These are phyloP conservation scores for Aptenodytes forsteri DNA, from an alignment of 2,113 vertebrate species.

Conservation along the genomic window DNA sequence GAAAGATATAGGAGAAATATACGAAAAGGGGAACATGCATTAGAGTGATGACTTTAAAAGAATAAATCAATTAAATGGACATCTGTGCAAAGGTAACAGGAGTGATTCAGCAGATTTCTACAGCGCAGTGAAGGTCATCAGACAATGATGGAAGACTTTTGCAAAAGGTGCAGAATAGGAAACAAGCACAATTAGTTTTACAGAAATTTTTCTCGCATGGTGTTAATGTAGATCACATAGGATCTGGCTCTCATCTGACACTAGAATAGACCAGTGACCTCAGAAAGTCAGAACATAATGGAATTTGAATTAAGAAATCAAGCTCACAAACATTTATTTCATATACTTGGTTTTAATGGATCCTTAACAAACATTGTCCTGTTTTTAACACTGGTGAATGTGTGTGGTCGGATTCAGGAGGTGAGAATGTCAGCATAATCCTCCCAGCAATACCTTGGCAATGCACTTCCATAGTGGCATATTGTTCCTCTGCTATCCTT, in stretches of 20 bases:
- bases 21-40: background rate
- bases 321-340: background rate
- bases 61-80: background rate
- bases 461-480: background rate
- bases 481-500: background rate
- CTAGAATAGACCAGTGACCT: background rate
- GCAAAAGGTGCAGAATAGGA: background rate
- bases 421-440: background rate
- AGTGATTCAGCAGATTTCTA: background rate
- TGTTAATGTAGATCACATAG: background rate
- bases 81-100: background rate
- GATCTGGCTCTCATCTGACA: background rate
- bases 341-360: background rate
- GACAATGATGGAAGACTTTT: background rate
- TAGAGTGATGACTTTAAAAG: background rate
- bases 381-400: background rate
- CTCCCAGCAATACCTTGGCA: background rate
- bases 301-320: background rate
- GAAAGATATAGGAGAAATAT: background rate
- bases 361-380: background rate
- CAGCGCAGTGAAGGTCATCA: background rate
- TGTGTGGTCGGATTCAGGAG: background rate
- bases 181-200: slow-evolving; percentile 6
- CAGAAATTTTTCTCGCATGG: background rate
- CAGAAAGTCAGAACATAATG: background rate